Conservation (phyloP, 2,888 invertebrate genomes). For the Andrena chrysosceles region DNA sequence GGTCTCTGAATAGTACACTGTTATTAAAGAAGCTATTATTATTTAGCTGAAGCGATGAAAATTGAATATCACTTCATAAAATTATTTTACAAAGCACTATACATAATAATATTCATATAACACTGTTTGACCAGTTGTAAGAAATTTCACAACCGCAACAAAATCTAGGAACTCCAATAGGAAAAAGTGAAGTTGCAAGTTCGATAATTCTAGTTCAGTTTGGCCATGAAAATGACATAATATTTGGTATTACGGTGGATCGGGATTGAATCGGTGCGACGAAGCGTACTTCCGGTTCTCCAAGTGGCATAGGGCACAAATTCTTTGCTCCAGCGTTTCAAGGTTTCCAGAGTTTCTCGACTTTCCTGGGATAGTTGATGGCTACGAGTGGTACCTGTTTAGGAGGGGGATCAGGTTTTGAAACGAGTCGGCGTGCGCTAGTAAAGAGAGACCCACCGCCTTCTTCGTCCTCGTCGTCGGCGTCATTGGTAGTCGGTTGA, state of each 20-base stretch:
- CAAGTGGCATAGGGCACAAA: neutral
- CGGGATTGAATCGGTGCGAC: neutral
- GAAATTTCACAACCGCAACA: too few species aligned
- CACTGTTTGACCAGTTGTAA: too few species aligned
- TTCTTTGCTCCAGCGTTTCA: slow-evolving; percentile 34
- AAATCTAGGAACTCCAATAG: too few species aligned
- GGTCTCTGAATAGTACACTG: too few species aligned
- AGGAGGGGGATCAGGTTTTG: slow-evolving; percentile 68
- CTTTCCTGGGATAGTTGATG: slow-evolving; percentile 51
- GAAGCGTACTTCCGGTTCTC: slow-evolving; percentile 29
- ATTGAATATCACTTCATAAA: too few species aligned
- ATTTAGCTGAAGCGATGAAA: too few species aligned
- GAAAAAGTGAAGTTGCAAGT: too few species aligned
- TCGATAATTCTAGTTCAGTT: too few species aligned
- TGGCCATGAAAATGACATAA: neutral
- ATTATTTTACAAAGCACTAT: too few species aligned
- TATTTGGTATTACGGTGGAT: neutral
- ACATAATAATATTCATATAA: too few species aligned
- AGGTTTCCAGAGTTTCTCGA: slow-evolving; percentile 68
- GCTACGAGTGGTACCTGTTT: slow-evolving; percentile 45
- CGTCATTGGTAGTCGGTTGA: slow-evolving; percentile 42
- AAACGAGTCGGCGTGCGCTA: slow-evolving; percentile 64
- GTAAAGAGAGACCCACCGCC: slow-evolving; percentile 49
- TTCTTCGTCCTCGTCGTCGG: slow-evolving; percentile 19
- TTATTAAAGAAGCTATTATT: too few species aligned